Conservation (phyloP, 2,888 invertebrate species). For the Dryococelus australis region DNA sequence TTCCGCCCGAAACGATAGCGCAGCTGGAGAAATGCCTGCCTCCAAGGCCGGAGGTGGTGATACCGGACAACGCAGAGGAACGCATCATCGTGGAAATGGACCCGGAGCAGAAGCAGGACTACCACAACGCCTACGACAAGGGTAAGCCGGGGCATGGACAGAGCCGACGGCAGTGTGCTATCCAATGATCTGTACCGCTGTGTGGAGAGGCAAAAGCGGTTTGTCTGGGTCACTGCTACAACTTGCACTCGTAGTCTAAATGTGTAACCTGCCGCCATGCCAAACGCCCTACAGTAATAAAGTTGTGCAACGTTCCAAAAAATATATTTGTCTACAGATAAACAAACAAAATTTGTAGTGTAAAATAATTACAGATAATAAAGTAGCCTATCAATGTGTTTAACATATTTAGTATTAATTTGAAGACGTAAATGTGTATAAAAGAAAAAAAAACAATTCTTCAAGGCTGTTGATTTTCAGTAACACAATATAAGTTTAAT, state of each 20-base stretch:
- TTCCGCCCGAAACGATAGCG: slow-evolving; percentile 76
- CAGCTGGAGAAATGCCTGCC: slow-evolving; percentile 82
- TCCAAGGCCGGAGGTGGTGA: slow-evolving; percentile 67
- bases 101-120: slow-evolving; percentile 76
- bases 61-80: slow-evolving; percentile 82
- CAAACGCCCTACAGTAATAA: too few relatives aligned
- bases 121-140: slow-evolving; percentile 77
- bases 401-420: too few relatives aligned
- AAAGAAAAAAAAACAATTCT: too few relatives aligned
- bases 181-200: slow-evolving; percentile 60
- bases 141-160: slow-evolving; percentile 77
- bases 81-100: slow-evolving; percentile 77
- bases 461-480: too few relatives aligned
- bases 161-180: slow-evolving; percentile 80
- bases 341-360: too few relatives aligned
- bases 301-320: not conserved
- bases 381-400: too few relatives aligned
- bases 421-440: too few relatives aligned
- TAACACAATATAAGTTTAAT: too few relatives aligned
- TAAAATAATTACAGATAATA: too few relatives aligned
- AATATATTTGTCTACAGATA: too few relatives aligned
- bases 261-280: not conserved
- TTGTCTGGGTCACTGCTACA: not conserved
- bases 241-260: not conserved
- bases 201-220: not conserved